phyloP scores from a whole-genome alignment of 1,140 invertebrate genomes.

The Phymorhynchus buccinoides region DNA sequence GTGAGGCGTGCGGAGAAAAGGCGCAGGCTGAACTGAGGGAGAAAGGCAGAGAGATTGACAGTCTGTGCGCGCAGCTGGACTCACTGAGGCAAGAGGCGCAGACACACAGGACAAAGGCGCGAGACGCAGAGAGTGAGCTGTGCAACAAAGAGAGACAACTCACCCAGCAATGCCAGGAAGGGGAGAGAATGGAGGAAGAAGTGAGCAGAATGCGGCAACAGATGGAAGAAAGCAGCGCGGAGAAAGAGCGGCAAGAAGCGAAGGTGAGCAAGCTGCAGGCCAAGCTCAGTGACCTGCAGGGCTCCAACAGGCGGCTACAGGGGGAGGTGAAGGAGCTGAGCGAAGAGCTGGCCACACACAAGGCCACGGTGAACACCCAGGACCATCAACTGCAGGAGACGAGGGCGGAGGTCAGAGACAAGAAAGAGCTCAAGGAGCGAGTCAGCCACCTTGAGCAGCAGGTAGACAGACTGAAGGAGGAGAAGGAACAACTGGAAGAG shows the following conservation, averaged over 20 bases:
- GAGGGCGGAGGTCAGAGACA: slow-evolving; percentile 3
- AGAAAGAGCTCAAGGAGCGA: not conserved
- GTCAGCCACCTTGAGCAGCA: slow-evolving; percentile 11
- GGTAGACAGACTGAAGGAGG: not conserved
- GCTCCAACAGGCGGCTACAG: not conserved
- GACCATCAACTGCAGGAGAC: slow-evolving; percentile 38
- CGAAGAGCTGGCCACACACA: slow-evolving; percentile 7
- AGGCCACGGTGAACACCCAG: slow-evolving; percentile 9
- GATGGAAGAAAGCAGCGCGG: slow-evolving; percentile 14
- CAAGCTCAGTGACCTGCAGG: slow-evolving; percentile 19
- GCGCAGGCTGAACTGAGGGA: not conserved
- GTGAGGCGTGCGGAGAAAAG: slow-evolving; percentile 29
- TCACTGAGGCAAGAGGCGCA: not conserved
- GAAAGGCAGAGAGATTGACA: slow-evolving; percentile 2
- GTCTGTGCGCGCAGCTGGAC: not conserved
- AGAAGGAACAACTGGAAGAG: not conserved
- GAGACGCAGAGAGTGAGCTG: not conserved
- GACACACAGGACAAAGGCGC: not conserved
- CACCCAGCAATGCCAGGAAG: not conserved
- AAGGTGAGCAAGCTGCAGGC: slow-evolving; percentile 23
- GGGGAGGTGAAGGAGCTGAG: slow-evolving; percentile 27
- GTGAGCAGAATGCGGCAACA: not conserved
- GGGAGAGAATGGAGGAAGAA: not conserved
- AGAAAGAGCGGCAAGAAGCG: not conserved
- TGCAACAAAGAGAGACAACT: not conserved